phyloP scores from a whole-genome alignment of 2,888 invertebrate species.

The Cynaeus angustus region DNA sequence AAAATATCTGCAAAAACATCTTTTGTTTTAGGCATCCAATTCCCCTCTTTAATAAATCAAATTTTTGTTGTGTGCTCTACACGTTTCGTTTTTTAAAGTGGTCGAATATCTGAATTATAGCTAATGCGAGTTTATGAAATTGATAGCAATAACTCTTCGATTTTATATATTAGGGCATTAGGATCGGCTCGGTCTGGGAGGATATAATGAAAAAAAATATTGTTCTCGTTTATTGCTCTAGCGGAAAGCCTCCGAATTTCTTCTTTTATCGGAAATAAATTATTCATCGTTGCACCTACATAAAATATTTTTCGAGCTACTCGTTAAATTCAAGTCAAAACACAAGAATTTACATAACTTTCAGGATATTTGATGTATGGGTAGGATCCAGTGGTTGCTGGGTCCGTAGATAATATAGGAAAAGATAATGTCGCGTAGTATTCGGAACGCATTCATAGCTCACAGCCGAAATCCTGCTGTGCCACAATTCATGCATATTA shows the following conservation, averaged over 20 bases:
- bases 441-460: slow-evolving; percentile 33
- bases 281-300: slow-evolving; percentile 37
- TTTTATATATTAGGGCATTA: slow-evolving; percentile 21
- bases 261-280: slow-evolving; percentile 35
- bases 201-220: slow-evolving; percentile 36
- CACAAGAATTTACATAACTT: slow-evolving; percentile 46
- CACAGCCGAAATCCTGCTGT: slow-evolving; percentile 38
- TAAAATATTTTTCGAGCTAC: slow-evolving; percentile 33
- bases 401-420: slow-evolving; percentile 39
- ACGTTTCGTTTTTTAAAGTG: slow-evolving; percentile 30
- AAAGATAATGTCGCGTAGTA: slow-evolving; percentile 42
- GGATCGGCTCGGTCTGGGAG: neutral
- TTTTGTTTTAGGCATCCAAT: neutral
- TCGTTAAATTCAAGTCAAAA: slow-evolving; percentile 45
- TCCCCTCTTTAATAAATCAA: slow-evolving; percentile 20
- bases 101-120: slow-evolving; percentile 23
- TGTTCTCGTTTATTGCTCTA: slow-evolving; percentile 17
- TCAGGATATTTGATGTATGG: slow-evolving; percentile 41
- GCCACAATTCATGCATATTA: slow-evolving; percentile 47
- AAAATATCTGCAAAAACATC: neutral
- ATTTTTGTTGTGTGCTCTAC: slow-evolving; percentile 4
- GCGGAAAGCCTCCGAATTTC: slow-evolving; percentile 4
- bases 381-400: slow-evolving; percentile 8
- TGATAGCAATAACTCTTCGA: slow-evolving; percentile 26
- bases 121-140: slow-evolving; percentile 37